Conservation (phyloP, 2,888 invertebrate genomes). For the Stenurella melanura region DNA sequence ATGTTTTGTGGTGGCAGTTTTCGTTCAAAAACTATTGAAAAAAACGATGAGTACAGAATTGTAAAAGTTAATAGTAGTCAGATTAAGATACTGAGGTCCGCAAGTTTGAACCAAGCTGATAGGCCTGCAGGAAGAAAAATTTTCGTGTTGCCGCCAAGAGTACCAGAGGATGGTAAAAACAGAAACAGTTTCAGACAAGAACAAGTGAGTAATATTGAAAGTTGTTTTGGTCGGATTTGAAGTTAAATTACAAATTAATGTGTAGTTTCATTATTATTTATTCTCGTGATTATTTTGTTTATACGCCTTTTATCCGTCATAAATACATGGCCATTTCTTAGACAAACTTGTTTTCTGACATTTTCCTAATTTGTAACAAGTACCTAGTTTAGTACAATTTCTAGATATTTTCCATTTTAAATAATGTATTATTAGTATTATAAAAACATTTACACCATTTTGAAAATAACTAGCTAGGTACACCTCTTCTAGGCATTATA, state of each 20-base stretch:
- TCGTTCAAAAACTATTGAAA: slow-evolving; percentile 66
- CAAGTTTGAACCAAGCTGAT: slow-evolving; percentile 61
- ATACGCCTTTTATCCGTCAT: background rate
- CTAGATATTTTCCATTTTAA: too few species aligned
- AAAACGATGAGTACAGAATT: slow-evolving; percentile 68
- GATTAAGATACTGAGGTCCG: slow-evolving; percentile 65
- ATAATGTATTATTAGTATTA: too few species aligned
- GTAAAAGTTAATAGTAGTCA: slow-evolving; percentile 67
- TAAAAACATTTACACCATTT: too few species aligned
- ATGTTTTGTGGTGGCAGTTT: slow-evolving; percentile 72
- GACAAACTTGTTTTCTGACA: background rate
- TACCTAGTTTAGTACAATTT: too few species aligned
- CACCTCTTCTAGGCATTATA: too few species aligned
- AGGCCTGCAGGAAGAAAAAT: slow-evolving; percentile 57
- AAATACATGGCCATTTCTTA: background rate
- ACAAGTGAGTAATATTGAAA: slow-evolving; percentile 46
- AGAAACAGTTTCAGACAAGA: slow-evolving; percentile 48
- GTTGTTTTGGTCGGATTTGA: too few species aligned
- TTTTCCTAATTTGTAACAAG: too few species aligned
- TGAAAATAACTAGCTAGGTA: too few species aligned
- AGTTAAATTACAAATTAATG: background rate
- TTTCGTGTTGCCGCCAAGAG: slow-evolving; percentile 65
- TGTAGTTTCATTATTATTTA: background rate
- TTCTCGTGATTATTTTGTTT: too few species aligned
- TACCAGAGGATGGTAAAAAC: slow-evolving; percentile 56